Conservation (phyloP, 2,113 vertebrate genomes). For the Diphyllodes magnificus region DNA sequence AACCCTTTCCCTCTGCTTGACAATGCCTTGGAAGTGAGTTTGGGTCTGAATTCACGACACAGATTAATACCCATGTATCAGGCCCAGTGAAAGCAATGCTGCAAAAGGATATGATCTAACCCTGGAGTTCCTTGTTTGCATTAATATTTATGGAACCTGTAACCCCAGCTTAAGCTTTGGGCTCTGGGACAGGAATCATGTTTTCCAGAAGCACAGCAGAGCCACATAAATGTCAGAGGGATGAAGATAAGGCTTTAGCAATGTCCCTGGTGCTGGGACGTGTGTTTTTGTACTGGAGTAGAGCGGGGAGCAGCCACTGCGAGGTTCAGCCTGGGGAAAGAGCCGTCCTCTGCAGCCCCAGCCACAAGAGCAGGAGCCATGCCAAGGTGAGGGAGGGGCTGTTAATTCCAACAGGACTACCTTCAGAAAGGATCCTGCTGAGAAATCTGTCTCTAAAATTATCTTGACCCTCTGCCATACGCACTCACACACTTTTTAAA, state of each 20-base stretch:
- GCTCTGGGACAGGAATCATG: background rate
- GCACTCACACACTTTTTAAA: background rate
- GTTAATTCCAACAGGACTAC: background rate
- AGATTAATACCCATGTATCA: background rate
- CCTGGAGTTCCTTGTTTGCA: background rate
- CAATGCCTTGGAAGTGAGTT: background rate
- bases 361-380: background rate
- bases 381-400: background rate
- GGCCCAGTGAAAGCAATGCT: background rate
- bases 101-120: background rate
- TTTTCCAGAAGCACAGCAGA: constrained; percentile 13
- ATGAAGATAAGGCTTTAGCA: background rate
- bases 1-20: background rate
- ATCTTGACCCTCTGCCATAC: background rate
- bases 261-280: background rate
- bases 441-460: constrained; percentile 12
- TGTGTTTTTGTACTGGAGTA: background rate
- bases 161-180: background rate
- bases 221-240: background rate
- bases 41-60: background rate
- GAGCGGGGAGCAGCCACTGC: background rate
- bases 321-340: background rate
- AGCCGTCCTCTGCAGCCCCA: background rate
- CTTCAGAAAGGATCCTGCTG: background rate
- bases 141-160: background rate